A percentile compares a stretch with the other conserved stretches of the same genome.
Evolutionary conservation across 2,888 invertebrate species (phyloP).

Genomic region (Amblyjoppa fuscipennis): DNA sequence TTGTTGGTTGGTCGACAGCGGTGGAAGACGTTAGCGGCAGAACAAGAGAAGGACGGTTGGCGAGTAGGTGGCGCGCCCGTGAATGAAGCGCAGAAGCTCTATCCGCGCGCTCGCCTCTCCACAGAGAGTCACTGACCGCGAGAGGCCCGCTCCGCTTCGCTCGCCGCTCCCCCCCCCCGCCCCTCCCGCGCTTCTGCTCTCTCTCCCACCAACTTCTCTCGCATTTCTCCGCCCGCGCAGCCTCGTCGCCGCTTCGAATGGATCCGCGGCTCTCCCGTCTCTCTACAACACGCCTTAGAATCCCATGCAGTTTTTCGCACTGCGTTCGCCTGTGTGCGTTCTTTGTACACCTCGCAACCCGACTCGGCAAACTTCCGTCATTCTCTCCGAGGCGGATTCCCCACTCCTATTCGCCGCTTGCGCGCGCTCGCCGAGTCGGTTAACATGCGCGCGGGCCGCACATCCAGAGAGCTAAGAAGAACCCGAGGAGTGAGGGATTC

Average conservation of each 20-base stretch:
- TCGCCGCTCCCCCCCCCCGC: constrained; percentile 67
- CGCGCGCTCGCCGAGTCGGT: constrained; percentile 71
- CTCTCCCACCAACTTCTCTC: constrained; percentile 32
- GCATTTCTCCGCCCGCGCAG: constrained; percentile 72
- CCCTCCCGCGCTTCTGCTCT: constrained; percentile 46
- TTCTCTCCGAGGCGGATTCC: constrained; percentile 74
- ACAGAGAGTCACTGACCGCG: constrained; percentile 85
- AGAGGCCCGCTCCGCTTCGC: constrained; percentile 77
- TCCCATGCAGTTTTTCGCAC: background rate
- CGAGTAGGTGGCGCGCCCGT: constrained; percentile 80
- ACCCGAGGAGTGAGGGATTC: constrained; percentile 18
- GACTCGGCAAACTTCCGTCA: constrained; percentile 73
- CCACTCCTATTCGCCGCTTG: constrained; percentile 86
- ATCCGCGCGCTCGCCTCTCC: constrained; percentile 74
- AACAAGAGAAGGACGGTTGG: constrained; percentile 69
- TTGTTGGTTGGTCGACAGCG: background rate
- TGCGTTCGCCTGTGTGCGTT: background rate
- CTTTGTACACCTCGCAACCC: constrained; percentile 41
- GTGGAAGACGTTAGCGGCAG: constrained; percentile 60
- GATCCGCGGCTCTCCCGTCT: constrained; percentile 84
- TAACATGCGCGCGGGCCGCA: constrained; percentile 48
- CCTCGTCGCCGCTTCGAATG: constrained; percentile 79
- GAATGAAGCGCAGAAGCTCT: constrained; percentile 79
- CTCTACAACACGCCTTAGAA: background rate
- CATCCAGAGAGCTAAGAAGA: constrained; percentile 15